These are phyloP conservation scores for Onthophagus taurus DNA, from an alignment of 1,140 invertebrate species.

Conservation along the genomic window DNA sequence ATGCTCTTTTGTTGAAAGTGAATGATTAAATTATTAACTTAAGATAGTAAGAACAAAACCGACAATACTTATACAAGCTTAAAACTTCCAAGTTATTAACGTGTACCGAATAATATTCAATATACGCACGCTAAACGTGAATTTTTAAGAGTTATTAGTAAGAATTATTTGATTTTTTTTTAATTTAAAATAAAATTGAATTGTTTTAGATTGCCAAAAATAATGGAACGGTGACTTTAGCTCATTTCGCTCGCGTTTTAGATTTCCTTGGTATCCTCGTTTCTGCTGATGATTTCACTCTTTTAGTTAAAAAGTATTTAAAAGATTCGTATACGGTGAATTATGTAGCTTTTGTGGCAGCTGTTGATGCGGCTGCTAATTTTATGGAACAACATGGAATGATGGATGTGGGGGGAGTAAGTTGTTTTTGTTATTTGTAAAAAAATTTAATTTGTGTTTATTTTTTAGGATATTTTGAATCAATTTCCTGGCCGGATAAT, in stretches of 20 bases:
- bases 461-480: conserved; percentile 40
- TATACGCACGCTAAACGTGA: no score
- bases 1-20: no score
- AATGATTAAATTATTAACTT: no score
- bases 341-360: conserved; percentile 58
- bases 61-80: no score
- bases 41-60: no score
- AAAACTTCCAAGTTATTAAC: no score
- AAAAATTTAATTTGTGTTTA: background rate
- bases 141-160: no score
- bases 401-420: conserved; percentile 44
- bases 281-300: conserved; percentile 53
- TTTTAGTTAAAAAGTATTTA: conserved; percentile 56
- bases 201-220: conserved; percentile 54
- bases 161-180: no score
- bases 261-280: conserved; percentile 54
- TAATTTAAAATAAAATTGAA: background rate
- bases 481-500: conserved; percentile 53
- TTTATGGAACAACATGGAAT: conserved; percentile 50
- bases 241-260: conserved; percentile 60
- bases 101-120: no score
- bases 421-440: conserved; percentile 14
- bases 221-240: conserved; percentile 55
- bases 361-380: conserved; percentile 40
- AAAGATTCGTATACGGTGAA: conserved; percentile 61